A percentile compares a stretch with the other conserved stretches of the same genome.
Evolutionary conservation across 2,113 vertebrate genomes (phyloP).

Genomic region (Podarcis muralis): DNA sequence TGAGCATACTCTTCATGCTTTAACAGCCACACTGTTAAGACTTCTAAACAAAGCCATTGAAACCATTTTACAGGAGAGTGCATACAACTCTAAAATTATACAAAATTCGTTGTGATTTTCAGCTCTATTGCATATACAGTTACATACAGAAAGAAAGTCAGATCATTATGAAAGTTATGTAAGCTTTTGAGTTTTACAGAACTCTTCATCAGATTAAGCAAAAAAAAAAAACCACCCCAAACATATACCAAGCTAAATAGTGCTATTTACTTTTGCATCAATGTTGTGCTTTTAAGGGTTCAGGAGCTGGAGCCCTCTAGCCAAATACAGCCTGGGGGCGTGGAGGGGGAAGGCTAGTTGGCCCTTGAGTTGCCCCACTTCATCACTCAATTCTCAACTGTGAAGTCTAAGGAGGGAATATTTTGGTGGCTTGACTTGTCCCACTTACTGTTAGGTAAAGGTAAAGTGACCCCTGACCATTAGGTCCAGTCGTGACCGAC

Average conservation of each 20-base stretch:
- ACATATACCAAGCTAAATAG: not conserved
- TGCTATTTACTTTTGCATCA: not conserved
- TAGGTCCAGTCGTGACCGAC: too few relatives aligned
- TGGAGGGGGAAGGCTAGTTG: accelerated
- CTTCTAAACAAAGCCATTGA: slow-evolving; percentile 1
- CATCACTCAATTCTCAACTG: not conserved
- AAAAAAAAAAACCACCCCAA: not conserved
- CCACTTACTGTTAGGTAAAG: not conserved
- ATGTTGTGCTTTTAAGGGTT: not conserved
- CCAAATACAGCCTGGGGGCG: not conserved
- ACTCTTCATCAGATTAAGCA: not conserved
- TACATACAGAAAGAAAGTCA: too few relatives aligned
- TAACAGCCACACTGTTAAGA: slow-evolving; percentile 21
- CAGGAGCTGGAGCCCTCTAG: not conserved
- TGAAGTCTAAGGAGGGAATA: not conserved
- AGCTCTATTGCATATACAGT: not conserved
- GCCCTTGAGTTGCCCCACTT: not conserved
- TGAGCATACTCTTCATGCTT: not conserved
- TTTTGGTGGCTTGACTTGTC: too few relatives aligned
- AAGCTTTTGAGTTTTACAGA: not conserved
- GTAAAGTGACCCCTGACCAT: too few relatives aligned
- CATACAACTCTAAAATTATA: not conserved
- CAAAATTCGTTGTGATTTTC: not conserved
- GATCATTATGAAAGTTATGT: not conserved
- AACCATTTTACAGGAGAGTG: not conserved